These are phyloP conservation scores for Thyatira batis DNA, from an alignment of 2,888 invertebrate genomes.

Conservation along the genomic window DNA sequence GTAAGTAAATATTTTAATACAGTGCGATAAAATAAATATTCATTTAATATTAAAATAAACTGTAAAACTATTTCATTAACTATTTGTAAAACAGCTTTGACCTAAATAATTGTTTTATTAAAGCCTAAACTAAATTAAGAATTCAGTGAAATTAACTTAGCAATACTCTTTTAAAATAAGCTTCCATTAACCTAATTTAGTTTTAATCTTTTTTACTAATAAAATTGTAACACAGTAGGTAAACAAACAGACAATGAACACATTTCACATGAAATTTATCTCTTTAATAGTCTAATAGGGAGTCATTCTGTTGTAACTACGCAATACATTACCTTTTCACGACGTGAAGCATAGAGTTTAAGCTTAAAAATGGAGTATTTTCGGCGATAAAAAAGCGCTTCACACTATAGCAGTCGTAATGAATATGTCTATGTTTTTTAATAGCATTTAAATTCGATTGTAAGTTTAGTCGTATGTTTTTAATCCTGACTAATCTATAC, in stretches of 20 bases:
- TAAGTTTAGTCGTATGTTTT: no score
- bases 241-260: not conserved
- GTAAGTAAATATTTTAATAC: not conserved
- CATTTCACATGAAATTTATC: not conserved
- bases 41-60: no score
- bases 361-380: not conserved
- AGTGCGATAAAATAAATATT: no score
- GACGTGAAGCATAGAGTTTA: not conserved
- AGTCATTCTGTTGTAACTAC: not conserved
- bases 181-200: not conserved
- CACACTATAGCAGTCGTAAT: not conserved
- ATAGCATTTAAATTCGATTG: no score
- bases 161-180: not conserved
- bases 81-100: no score
- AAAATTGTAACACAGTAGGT: not conserved
- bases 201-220: not conserved
- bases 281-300: constrained; percentile 1
- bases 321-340: not conserved
- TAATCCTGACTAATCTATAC: no score
- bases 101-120: no score
- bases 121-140: no score
- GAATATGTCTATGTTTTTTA: not conserved
- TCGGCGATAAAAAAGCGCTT: not conserved
- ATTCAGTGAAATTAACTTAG: no score
- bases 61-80: no score